Conservation (phyloP, 2,113 vertebrate genomes). For the Cyprinodon brontotheroides region DNA sequence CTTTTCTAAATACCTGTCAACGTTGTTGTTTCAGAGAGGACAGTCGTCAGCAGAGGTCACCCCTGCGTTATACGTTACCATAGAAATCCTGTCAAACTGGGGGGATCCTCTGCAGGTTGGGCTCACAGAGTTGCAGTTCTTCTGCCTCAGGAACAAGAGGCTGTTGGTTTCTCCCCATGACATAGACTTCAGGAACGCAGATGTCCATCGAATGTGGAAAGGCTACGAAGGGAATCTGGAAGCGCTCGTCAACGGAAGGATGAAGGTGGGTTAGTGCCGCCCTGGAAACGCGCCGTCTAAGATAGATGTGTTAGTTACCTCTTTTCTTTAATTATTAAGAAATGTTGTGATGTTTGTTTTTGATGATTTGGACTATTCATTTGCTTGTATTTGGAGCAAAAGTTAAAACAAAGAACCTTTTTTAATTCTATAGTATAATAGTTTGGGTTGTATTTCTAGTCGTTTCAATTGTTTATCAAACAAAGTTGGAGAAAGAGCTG, state of each 20-base stretch:
- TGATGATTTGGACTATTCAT: neutral
- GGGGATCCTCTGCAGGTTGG: conserved; percentile 84
- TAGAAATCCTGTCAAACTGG: conserved; percentile 98
- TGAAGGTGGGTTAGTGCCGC: conserved; percentile 79
- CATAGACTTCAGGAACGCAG: conserved; percentile 86
- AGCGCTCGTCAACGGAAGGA: conserved; percentile 85
- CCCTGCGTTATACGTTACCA: conserved; percentile 86
- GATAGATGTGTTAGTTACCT: neutral
- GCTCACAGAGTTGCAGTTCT: conserved; percentile 92
- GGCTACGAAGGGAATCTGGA: conserved; percentile 82
- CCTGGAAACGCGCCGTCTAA: neutral
- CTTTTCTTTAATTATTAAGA: neutral
- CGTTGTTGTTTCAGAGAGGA: conserved; percentile 55
- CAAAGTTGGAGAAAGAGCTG: too few relatives aligned
- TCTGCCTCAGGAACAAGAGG: conserved; percentile 82
- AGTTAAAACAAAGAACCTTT: neutral
- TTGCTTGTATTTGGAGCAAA: too few relatives aligned
- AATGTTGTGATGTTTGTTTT: neutral
- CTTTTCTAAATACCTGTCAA: conserved; percentile 9
- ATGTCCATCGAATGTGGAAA: conserved; percentile 9
- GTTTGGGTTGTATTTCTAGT: neutral
- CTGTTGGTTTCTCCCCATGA: conserved; percentile 91
- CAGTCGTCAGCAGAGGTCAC: conserved; percentile 65
- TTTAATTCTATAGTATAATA: neutral
- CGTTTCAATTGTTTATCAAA: neutral